Evolutionary conservation across 2,888 invertebrate genomes (phyloP).

Genomic region (Cheilosia variabilis): DNA sequence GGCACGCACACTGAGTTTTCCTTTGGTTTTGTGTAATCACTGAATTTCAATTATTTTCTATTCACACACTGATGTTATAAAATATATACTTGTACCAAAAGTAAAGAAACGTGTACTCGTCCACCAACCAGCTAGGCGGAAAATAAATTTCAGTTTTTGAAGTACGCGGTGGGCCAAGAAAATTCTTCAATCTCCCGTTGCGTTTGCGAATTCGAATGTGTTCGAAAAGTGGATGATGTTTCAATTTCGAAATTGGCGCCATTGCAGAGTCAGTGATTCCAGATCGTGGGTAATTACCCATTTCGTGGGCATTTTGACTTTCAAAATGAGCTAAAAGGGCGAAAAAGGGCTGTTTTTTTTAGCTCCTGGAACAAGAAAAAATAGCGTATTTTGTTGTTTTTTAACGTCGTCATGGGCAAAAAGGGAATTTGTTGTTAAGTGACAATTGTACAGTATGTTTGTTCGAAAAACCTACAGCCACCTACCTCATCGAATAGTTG

Average conservation of each 20-base stretch:
- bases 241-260: slow-evolving; percentile 50
- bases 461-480: too few relatives aligned
- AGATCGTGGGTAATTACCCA: too few relatives aligned
- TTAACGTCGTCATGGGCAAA: too few relatives aligned
- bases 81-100: slow-evolving; percentile 39
- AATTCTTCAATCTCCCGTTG: slow-evolving; percentile 18
- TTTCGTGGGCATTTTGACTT: too few relatives aligned
- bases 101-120: slow-evolving; percentile 58
- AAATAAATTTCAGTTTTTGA: slow-evolving; percentile 55
- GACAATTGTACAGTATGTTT: slow-evolving; percentile 6
- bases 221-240: not conserved
- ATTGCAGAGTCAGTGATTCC: slow-evolving; percentile 17
- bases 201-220: slow-evolving; percentile 64
- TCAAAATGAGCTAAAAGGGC: too few relatives aligned
- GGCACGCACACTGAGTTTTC: slow-evolving; percentile 58
- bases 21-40: slow-evolving; percentile 33
- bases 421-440: too few relatives aligned
- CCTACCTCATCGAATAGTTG: too few relatives aligned
- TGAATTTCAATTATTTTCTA: slow-evolving; percentile 19
- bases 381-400: too few relatives aligned
- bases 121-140: slow-evolving; percentile 69
- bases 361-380: too few relatives aligned
- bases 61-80: slow-evolving; percentile 38
- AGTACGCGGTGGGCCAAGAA: slow-evolving; percentile 12
- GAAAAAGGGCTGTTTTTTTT: too few relatives aligned